phyloP scores from a whole-genome alignment of 2,888 invertebrate genomes.

The Torymus texanus region DNA sequence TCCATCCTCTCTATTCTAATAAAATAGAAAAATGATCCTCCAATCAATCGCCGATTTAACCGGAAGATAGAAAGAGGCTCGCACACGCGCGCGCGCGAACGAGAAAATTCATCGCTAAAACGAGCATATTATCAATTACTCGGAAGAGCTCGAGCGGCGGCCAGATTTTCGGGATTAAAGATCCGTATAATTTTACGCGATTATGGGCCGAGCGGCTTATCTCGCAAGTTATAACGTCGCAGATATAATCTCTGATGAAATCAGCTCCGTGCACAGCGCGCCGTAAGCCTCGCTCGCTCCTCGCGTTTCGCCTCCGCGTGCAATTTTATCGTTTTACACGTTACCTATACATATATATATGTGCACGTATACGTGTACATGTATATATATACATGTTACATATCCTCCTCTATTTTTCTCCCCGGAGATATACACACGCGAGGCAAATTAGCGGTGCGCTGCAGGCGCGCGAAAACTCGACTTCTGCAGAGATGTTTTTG shows the following conservation, averaged over 20 bases:
- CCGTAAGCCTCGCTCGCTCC: slow-evolving; percentile 36
- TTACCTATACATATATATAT: too few species aligned
- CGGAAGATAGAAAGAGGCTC: background rate
- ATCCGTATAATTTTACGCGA: slow-evolving; percentile 49
- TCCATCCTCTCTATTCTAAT: background rate
- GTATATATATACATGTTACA: background rate
- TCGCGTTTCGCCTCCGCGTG: background rate
- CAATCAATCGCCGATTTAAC: slow-evolving; percentile 19
- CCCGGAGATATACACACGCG: too few species aligned
- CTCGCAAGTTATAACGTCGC: slow-evolving; percentile 49
- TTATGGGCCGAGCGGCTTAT: slow-evolving; percentile 45
- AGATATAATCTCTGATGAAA: slow-evolving; percentile 52
- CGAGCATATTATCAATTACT: slow-evolving; percentile 48
- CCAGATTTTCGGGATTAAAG: slow-evolving; percentile 47
- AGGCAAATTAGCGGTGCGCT: too few species aligned
- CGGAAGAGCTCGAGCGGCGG: slow-evolving; percentile 19
- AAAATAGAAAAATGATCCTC: slow-evolving; percentile 14
- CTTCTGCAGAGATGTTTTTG: too few species aligned
- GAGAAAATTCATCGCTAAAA: slow-evolving; percentile 43
- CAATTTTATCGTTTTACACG: slow-evolving; percentile 34
- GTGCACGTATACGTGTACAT: background rate
- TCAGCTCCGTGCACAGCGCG: slow-evolving; percentile 18
- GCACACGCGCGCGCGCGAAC: background rate
- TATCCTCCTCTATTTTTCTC: background rate
- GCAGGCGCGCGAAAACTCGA: too few species aligned